Percentiles rank a stretch among this genome's conserved stretches.
Evolutionary conservation across 1,140 invertebrate genomes (phyloP).

Genomic region (Limonius californicus): DNA sequence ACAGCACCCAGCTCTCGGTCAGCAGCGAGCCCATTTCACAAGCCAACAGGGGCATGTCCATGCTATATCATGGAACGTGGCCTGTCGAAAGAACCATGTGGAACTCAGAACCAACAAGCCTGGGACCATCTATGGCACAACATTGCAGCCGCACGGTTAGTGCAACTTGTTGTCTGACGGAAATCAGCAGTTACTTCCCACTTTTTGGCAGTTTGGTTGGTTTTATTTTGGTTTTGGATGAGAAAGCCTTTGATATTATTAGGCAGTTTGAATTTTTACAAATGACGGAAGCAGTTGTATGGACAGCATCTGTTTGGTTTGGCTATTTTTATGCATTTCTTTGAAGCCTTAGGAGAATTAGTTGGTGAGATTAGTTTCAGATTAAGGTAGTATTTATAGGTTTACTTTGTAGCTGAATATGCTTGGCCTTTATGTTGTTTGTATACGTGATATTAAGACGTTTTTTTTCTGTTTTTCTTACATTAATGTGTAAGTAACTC

Average conservation of each 20-base stretch:
- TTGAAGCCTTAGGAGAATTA: neutral
- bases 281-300: neutral
- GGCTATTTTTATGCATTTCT: constrained; percentile 1
- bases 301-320: neutral
- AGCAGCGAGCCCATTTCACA: constrained; percentile 42
- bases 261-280: neutral
- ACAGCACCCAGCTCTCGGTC: constrained; percentile 42
- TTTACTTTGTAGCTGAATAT: neutral
- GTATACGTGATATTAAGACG: too few relatives aligned
- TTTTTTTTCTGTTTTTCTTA: too few relatives aligned
- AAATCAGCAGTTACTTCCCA: neutral
- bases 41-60: constrained; percentile 35
- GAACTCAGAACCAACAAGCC: constrained; percentile 52
- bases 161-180: neutral
- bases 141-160: constrained; percentile 35
- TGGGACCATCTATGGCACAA: constrained; percentile 27
- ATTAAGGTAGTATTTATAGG: neutral
- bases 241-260: constrained; percentile 3
- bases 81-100: constrained; percentile 58
- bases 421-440: too few relatives aligned
- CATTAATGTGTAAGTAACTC: too few relatives aligned
- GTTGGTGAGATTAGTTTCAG: neutral
- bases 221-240: neutral
- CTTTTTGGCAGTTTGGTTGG: neutral
- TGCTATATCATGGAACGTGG: constrained; percentile 67